phyloP scores from a whole-genome alignment of 2,113 vertebrate species.

The Puntigrus tetrazona region DNA sequence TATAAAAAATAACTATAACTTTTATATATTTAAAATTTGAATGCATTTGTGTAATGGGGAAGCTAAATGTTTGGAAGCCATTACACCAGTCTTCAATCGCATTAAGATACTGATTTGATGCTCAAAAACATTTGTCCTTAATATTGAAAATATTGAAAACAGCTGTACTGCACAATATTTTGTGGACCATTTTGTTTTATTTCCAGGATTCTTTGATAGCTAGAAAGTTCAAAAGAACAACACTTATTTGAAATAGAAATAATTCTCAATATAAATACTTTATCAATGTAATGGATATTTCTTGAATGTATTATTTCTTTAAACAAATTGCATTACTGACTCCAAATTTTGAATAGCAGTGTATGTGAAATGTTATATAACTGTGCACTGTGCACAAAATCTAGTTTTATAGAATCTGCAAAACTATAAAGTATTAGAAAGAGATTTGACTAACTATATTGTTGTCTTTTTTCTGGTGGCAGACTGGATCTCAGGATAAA shows the following conservation, averaged over 20 bases:
- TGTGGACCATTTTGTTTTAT: neutral
- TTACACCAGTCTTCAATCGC: neutral
- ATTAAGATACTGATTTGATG: neutral
- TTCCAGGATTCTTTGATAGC: too few relatives aligned
- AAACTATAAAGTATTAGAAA: neutral
- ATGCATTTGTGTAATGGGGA: neutral
- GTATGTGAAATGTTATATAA: neutral
- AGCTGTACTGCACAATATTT: neutral
- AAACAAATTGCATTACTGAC: neutral
- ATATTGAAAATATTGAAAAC: neutral
- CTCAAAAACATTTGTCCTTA: neutral
- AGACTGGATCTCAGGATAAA: constrained; percentile 88
- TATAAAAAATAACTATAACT: too few relatives aligned
- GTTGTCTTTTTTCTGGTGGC: constrained; percentile 75
- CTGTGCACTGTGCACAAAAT: too few relatives aligned
- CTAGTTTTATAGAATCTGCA: neutral
- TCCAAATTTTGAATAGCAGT: neutral
- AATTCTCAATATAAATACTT: neutral
- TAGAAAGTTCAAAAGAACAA: too few relatives aligned
- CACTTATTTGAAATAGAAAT: too few relatives aligned
- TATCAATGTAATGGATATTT: neutral
- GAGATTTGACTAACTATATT: constrained; percentile 79
- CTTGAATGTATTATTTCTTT: neutral
- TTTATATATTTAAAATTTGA: neutral
- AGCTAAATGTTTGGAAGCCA: neutral